Evolutionary conservation across 2,888 invertebrate genomes (phyloP), one percentile per base, ranked within the genome.

Genomic region (Lasioglossum zephyrum): DNA sequence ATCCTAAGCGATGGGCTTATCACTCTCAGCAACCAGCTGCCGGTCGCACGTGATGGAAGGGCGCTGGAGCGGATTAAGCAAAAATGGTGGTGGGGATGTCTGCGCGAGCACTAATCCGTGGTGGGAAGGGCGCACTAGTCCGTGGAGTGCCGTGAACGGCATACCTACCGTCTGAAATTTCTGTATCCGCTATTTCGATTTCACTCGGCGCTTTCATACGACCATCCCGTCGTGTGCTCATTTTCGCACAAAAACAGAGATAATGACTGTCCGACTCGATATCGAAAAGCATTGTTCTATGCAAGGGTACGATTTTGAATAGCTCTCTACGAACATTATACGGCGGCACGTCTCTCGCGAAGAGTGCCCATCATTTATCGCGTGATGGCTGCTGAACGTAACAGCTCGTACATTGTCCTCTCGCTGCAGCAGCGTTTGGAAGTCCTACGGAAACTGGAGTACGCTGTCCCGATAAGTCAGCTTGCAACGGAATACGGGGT

Each of bases 41-140:
- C 41, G 41, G 70, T 70, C 41, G 70, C 70, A 70, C 70, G 70
- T 70, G 39, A 70, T 70, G 70, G 70, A 70, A 70, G 70, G 70
- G 70, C 70, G 70, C 70, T 70, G n/a, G 70, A 70, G 70, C 70
- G 70, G 70, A 70, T 70, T 70, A 70, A 70, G 70, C 70, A 41
- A 70, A 70, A 70, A 70, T 39, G 13, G 39, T 70, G 70, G 70
- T 70, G 70, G 70, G 70, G 70, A 70, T 70, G 70, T 70, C 70
- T 70, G 70, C 70, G 70, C 70, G 70, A 70, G 70, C 70, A 70
- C 70, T 70, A 70, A 70, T 70, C 70, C 70, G 70, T 70, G 70
- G 70, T 70, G 70, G 70, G 70, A 70, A 70, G 70, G 70, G 70
- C 70, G 70, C 70, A 70, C 70, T 70, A 70, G 70, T 70, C 70